phyloP scores from a whole-genome alignment of 2,888 invertebrate species.

The Deroplatys truncata region DNA sequence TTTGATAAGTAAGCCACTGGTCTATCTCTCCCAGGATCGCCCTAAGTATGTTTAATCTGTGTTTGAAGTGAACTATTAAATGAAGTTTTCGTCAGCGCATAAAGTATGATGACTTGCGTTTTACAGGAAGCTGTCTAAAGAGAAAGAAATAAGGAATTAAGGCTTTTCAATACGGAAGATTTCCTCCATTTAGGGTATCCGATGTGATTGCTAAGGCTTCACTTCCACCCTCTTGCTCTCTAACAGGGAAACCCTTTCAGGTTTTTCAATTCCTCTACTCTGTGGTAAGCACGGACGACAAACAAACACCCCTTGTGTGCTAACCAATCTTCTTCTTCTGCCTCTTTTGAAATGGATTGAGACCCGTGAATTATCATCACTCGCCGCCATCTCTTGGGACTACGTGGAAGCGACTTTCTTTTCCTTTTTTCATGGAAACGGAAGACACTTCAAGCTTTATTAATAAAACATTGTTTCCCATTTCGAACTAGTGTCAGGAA shows the following conservation, averaged over 20 bases:
- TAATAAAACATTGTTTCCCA: constrained; percentile 22
- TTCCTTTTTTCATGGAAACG: neutral
- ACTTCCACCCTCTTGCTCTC: neutral
- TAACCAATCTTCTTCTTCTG: neutral
- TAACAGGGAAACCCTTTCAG: neutral
- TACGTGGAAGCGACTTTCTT: neutral
- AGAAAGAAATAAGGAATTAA: neutral
- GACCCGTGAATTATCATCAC: neutral
- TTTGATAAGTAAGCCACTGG: no score
- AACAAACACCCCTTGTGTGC: neutral
- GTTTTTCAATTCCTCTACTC: neutral
- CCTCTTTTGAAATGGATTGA: neutral
- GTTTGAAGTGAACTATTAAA: no score
- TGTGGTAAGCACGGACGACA: constrained; percentile 3
- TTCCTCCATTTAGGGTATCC: neutral
- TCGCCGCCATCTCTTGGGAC: neutral
- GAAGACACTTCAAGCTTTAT: neutral
- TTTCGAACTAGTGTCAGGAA: neutral
- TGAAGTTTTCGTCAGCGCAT: no score
- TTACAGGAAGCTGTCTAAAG: no score
- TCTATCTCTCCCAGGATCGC: no score
- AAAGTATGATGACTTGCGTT: no score
- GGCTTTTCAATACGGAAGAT: neutral
- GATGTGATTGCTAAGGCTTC: neutral
- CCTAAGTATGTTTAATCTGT: no score